Conservation (phyloP, 2,113 vertebrate species). For the Varanus komodoensis region DNA sequence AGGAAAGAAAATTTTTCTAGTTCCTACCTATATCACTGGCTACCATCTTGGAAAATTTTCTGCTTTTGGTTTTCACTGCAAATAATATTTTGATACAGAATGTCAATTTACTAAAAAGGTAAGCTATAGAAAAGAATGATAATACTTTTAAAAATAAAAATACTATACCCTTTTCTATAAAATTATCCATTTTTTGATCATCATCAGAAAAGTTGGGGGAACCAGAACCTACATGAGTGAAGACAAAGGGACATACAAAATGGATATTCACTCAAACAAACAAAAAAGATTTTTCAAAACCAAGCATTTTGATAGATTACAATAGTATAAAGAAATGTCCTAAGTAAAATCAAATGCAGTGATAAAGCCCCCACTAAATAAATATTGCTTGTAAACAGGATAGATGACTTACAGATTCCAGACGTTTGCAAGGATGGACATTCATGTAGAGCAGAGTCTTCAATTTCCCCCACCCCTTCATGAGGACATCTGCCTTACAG, state of each 20-base stretch:
- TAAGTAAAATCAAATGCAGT: neutral
- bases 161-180: slow-evolving; percentile 97
- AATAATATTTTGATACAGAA: slow-evolving; percentile 85
- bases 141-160: slow-evolving; percentile 76
- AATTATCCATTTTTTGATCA: slow-evolving; percentile 91
- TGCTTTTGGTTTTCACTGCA: slow-evolving; percentile 98
- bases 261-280: slow-evolving; percentile 38
- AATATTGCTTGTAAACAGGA: neutral
- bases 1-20: slow-evolving; percentile 78
- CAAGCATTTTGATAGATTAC: slow-evolving; percentile 7
- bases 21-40: slow-evolving; percentile 88
- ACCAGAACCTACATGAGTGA: slow-evolving; percentile 86
- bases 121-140: slow-evolving; percentile 71
- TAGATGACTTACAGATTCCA: neutral
- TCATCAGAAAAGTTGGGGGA: slow-evolving; percentile 95
- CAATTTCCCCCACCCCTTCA: neutral
- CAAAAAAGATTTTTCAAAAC: slow-evolving; percentile 34
- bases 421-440: neutral
- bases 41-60: slow-evolving; percentile 97
- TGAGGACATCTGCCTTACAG: neutral
- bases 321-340: neutral
- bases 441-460: neutral
- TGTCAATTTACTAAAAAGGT: slow-evolving; percentile 78
- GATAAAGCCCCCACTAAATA: neutral
- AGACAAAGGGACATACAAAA: slow-evolving; percentile 76